Evolutionary conservation across 2,888 invertebrate species (phyloP).

Genomic region (Abrostola triplasia): DNA sequence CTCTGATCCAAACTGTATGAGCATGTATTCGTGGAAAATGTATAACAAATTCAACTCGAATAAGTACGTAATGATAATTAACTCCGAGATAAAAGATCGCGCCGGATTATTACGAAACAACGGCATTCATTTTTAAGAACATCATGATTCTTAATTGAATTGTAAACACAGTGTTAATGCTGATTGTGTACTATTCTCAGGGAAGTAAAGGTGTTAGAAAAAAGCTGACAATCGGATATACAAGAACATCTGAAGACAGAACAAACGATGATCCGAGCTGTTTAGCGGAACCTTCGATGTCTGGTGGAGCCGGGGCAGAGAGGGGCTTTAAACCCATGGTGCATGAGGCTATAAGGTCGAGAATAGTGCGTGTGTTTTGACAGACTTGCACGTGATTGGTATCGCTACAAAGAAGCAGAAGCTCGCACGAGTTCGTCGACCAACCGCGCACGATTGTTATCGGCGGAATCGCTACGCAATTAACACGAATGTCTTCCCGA

Average conservation of each 20-base stretch:
- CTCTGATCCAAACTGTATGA: slow-evolving; percentile 33
- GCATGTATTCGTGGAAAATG: slow-evolving; percentile 35
- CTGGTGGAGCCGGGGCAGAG: slow-evolving; percentile 9
- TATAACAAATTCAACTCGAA: slow-evolving; percentile 43
- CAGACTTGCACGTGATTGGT: slow-evolving; percentile 53
- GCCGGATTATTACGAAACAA: slow-evolving; percentile 56
- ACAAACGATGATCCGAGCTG: slow-evolving; percentile 54
- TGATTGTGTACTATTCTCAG: slow-evolving; percentile 64
- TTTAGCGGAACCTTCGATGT: slow-evolving; percentile 39
- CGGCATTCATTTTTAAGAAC: slow-evolving; percentile 44
- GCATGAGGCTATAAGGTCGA: slow-evolving; percentile 60
- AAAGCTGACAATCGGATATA: slow-evolving; percentile 31
- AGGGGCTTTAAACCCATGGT: slow-evolving; percentile 40
- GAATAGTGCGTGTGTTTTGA: slow-evolving; percentile 46
- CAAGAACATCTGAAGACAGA: slow-evolving; percentile 49
- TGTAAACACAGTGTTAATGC: slow-evolving; percentile 47
- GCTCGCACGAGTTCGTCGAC: slow-evolving; percentile 80
- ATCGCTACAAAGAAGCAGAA: slow-evolving; percentile 67
- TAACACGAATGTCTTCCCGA: slow-evolving; percentile 75
- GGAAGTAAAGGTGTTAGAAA: slow-evolving; percentile 64
- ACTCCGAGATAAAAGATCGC: slow-evolving; percentile 54
- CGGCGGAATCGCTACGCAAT: slow-evolving; percentile 74
- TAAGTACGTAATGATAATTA: slow-evolving; percentile 72
- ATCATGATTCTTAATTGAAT: slow-evolving; percentile 54
- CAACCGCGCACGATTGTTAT: slow-evolving; percentile 73